Conservation (phyloP, 1,140 invertebrate genomes). For the Pantala flavescens region DNA sequence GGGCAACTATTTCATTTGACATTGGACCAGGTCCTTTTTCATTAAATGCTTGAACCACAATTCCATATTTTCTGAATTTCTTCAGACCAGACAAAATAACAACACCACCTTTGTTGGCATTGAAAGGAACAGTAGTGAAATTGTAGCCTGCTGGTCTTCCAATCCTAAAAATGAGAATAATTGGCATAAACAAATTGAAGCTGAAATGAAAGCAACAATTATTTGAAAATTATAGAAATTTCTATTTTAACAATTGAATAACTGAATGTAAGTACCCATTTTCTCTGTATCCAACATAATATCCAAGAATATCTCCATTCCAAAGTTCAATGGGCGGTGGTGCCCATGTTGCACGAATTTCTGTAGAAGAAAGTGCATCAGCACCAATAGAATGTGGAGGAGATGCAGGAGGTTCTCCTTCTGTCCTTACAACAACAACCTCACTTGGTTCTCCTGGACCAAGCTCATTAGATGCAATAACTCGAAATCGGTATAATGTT, state of each 20-base stretch:
- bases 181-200: no score
- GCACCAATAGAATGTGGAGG: constrained; percentile 39
- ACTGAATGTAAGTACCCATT: constrained; percentile 22
- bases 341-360: constrained; percentile 27
- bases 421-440: constrained; percentile 33
- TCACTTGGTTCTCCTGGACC: constrained; percentile 39
- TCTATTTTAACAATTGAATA: not conserved
- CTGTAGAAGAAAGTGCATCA: constrained; percentile 36
- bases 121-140: constrained; percentile 24
- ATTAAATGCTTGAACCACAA: constrained; percentile 48
- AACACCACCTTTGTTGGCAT: constrained; percentile 14
- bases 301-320: constrained; percentile 45
- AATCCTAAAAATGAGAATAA: constrained; percentile 13
- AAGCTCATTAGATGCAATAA: constrained; percentile 40
- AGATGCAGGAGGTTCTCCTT: constrained; percentile 44
- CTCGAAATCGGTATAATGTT: constrained; percentile 39
- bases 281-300: constrained; percentile 42
- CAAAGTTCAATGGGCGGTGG: constrained; percentile 36
- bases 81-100: constrained; percentile 21
- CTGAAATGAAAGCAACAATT: no score
- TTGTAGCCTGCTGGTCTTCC: constrained; percentile 23
- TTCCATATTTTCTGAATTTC: constrained; percentile 33
- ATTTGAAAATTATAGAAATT: no score
- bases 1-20: constrained; percentile 33
- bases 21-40: constrained; percentile 38